phyloP scores from a whole-genome alignment of 2,113 vertebrate genomes.

The Heterotis niloticus region DNA sequence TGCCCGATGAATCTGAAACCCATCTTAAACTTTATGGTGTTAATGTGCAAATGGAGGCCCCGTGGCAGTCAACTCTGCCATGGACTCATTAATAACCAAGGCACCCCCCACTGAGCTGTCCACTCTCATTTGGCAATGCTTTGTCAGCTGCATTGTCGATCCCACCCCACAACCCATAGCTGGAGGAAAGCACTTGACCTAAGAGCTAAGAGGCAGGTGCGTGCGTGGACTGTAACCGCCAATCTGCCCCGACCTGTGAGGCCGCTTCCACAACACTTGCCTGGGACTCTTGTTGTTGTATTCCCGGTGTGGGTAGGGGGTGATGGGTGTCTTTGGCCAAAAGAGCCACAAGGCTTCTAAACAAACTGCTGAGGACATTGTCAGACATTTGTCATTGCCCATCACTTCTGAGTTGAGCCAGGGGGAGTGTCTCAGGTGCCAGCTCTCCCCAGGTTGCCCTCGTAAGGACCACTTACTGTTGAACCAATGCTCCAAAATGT shows the following conservation, averaged over 20 bases:
- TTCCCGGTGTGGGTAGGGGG: neutral
- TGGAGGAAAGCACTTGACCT: neutral
- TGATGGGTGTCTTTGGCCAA: neutral
- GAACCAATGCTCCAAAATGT: neutral
- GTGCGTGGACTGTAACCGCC: neutral
- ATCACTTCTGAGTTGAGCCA: neutral
- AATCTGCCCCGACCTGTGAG: neutral
- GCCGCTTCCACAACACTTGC: neutral
- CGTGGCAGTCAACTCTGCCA: neutral
- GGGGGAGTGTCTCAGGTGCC: neutral
- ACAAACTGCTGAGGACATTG: neutral
- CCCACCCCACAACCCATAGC: neutral
- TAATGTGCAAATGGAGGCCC: neutral
- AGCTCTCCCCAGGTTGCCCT: neutral
- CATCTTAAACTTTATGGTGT: conserved; percentile 6
- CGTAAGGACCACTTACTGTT: neutral
- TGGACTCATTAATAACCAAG: conserved; percentile 18
- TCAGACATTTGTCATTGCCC: neutral
- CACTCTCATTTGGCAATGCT: neutral
- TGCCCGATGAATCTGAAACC: conserved; percentile 12
- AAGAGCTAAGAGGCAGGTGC: neutral
- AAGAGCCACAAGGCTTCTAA: neutral
- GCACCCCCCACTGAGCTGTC: neutral
- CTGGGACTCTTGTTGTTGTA: neutral
- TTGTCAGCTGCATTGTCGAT: neutral